Conservation (phyloP, 2,888 invertebrate genomes). For the Acanthococcus lagerstroemiae region DNA sequence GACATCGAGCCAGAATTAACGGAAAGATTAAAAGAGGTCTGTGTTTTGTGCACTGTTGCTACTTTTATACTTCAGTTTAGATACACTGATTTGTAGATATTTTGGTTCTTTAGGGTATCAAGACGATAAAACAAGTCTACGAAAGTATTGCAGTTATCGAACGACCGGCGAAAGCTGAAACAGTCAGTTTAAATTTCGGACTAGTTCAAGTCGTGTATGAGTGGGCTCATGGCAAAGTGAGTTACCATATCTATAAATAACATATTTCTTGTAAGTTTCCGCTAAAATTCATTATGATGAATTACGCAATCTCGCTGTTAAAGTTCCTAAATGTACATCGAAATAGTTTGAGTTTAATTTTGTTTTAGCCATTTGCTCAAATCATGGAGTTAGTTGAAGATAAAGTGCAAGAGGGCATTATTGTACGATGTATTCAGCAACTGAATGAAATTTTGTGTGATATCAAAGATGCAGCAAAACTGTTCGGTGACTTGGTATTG, state of each 20-base stretch:
- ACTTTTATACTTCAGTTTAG: not conserved
- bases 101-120: slow-evolving; percentile 33
- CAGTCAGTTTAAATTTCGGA: slow-evolving; percentile 71
- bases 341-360: not conserved
- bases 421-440: slow-evolving; percentile 93
- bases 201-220: slow-evolving; percentile 90
- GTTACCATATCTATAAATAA: too few species aligned
- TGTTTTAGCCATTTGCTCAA: slow-evolving; percentile 60
- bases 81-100: not conserved
- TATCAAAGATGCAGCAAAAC: slow-evolving; percentile 83
- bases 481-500: slow-evolving; percentile 79
- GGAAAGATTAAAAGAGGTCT: slow-evolving; percentile 50
- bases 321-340: not conserved
- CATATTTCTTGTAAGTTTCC: too few species aligned
- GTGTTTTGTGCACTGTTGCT: too few species aligned
- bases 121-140: slow-evolving; percentile 35
- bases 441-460: slow-evolving; percentile 83
- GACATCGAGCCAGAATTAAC: slow-evolving; percentile 46
- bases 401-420: slow-evolving; percentile 87
- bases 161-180: slow-evolving; percentile 41
- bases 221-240: slow-evolving; percentile 82
- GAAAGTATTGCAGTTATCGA: slow-evolving; percentile 24
- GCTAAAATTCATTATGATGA: too few species aligned
- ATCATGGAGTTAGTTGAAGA: slow-evolving; percentile 79
- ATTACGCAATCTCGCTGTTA: too few species aligned